These are phyloP conservation scores for Desmophyllum pertusum DNA, from an alignment of 92 coral and sea anemone genomes.

Conservation along the genomic window DNA sequence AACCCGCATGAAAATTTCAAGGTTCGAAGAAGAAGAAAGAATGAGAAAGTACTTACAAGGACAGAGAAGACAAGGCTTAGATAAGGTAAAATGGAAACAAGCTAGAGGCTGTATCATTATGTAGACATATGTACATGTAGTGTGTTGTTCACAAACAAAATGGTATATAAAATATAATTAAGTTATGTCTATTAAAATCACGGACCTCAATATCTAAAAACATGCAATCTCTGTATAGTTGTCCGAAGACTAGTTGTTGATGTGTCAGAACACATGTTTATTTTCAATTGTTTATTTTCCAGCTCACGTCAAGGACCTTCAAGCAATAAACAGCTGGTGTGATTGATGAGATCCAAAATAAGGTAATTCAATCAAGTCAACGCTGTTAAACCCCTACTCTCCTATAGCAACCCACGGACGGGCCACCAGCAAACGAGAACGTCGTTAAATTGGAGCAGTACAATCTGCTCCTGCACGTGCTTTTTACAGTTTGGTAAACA, in stretches of 20 bases:
- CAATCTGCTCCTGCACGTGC: too few species aligned
- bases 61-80: conserved; percentile 81
- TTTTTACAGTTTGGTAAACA: too few species aligned
- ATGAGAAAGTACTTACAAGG: conserved; percentile 88
- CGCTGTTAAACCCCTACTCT: too few species aligned
- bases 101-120: neutral
- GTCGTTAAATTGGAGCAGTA: too few species aligned
- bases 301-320: conserved; percentile 85
- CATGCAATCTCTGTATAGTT: neutral
- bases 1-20: neutral
- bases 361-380: conserved; percentile 39
- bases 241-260: neutral
- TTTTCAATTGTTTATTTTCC: neutral
- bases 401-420: too few species aligned
- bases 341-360: conserved; percentile 88
- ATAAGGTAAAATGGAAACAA: conserved; percentile 62
- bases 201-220: too few species aligned
- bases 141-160: neutral
- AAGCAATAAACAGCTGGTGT: conserved; percentile 85
- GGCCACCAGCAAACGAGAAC: too few species aligned
- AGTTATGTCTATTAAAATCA: too few species aligned
- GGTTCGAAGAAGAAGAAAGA: conserved; percentile 91
- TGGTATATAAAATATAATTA: too few species aligned
- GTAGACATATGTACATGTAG: neutral
- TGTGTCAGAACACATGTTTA: neutral